Evolutionary conservation across 2,113 vertebrate genomes (phyloP).

Genomic region (Scolopax mira): DNA sequence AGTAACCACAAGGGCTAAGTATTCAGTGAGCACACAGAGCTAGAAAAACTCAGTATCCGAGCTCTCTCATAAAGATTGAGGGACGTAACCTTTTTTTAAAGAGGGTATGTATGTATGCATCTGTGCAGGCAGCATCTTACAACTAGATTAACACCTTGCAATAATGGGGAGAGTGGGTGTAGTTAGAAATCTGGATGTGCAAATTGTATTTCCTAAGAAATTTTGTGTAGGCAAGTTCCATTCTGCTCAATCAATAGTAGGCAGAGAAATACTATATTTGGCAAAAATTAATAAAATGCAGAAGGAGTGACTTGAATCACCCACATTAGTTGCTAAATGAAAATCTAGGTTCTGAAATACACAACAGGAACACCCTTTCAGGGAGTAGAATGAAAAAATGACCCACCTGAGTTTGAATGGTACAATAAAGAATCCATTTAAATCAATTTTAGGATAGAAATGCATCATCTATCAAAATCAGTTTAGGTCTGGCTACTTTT

Average conservation of each 20-base stretch:
- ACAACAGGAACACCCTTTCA: constrained; percentile 1
- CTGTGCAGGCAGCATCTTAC: constrained; percentile 34
- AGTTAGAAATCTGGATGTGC: constrained; percentile 61
- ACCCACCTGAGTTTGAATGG: not conserved
- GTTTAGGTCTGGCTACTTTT: not conserved
- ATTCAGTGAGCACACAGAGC: not conserved
- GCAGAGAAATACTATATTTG: constrained; percentile 62
- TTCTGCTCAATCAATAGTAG: constrained; percentile 58
- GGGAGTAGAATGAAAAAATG: not conserved
- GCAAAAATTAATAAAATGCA: constrained; percentile 62
- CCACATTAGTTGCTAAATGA: constrained; percentile 43
- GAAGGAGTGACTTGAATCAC: constrained; percentile 48
- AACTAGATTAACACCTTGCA: constrained; percentile 58
- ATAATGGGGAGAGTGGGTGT: constrained; percentile 55
- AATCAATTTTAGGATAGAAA: not conserved
- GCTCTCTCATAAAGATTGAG: not conserved
- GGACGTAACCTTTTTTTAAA: constrained; percentile 27
- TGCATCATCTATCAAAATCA: not conserved
- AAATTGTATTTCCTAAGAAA: constrained; percentile 67
- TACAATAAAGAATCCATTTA: not conserved
- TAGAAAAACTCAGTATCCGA: not conserved
- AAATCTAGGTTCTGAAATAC: constrained; percentile 29
- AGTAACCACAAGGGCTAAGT: not conserved
- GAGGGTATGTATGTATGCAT: not conserved
- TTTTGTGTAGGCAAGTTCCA: constrained; percentile 59